A percentile compares a stretch with the other conserved stretches of the same genome.
Evolutionary conservation across 1,140 invertebrate species (phyloP).

Genomic region (Cryptotermes secundus): DNA sequence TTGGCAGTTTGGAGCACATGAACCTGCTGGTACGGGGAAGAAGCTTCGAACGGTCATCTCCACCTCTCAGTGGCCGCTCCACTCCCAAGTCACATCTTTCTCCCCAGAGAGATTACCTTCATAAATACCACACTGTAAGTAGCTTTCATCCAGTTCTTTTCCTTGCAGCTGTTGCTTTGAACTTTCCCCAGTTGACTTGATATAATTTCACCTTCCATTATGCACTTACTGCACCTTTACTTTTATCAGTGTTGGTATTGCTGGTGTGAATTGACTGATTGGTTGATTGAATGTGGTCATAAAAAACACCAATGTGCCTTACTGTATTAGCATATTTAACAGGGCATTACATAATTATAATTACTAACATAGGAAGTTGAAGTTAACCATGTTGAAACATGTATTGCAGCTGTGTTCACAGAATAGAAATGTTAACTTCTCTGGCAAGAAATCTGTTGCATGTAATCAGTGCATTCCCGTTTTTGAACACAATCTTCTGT

Average conservation of each 20-base stretch:
- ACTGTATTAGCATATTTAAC: not conserved
- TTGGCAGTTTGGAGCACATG: constrained; percentile 92
- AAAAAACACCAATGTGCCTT: not conserved
- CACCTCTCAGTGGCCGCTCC: constrained; percentile 76
- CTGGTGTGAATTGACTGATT: constrained; percentile 15
- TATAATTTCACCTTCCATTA: not conserved
- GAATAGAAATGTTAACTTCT: not conserved
- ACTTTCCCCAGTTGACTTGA: not conserved
- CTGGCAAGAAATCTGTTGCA: too few species aligned
- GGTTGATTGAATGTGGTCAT: not conserved
- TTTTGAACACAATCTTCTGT: too few species aligned
- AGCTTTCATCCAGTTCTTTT: not conserved
- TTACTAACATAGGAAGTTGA: not conserved
- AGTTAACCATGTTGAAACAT: not conserved
- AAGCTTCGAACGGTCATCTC: constrained; percentile 71
- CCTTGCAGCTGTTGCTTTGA: not conserved
- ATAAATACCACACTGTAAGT: constrained; percentile 82
- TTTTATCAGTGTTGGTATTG: constrained; percentile 28
- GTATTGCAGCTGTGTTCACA: not conserved
- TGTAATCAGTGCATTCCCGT: too few species aligned
- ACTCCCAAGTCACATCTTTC: constrained; percentile 77
- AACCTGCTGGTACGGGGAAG: constrained; percentile 78
- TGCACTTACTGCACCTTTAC: not conserved
- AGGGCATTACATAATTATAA: not conserved
- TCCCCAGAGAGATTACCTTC: constrained; percentile 74